Percentiles rank a stretch among this genome's conserved stretches.
phyloP scores from a whole-genome alignment of 1,140 invertebrate species.

The Psix sp. region DNA sequence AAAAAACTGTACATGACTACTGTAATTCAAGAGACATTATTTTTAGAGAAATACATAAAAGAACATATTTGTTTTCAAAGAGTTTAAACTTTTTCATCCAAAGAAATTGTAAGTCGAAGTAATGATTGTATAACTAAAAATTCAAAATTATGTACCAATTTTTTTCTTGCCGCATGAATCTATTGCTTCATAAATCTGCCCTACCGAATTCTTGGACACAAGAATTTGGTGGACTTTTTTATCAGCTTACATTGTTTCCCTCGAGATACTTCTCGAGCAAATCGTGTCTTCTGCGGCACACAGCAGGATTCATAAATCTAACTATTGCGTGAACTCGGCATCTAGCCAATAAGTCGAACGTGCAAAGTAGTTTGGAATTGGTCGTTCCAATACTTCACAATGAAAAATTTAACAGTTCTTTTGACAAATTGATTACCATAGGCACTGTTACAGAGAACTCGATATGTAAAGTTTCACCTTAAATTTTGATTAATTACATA shows the following conservation, averaged over 20 bases:
- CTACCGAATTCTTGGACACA: conserved; percentile 36
- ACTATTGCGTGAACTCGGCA: conserved; percentile 63
- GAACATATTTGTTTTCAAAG: too few relatives aligned
- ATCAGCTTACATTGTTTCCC: conserved; percentile 46
- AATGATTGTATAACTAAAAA: too few relatives aligned
- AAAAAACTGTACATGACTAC: too few relatives aligned
- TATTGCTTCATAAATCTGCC: conserved; percentile 48
- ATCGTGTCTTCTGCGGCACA: conserved; percentile 36
- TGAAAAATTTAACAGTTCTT: conserved; percentile 46
- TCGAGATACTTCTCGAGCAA: conserved; percentile 56
- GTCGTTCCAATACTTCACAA: conserved; percentile 27
- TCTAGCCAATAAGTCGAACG: conserved; percentile 63
- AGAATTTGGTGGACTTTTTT: conserved; percentile 54
- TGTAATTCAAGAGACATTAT: too few relatives aligned
- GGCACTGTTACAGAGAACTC: conserved; percentile 28
- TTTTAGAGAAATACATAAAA: too few relatives aligned
- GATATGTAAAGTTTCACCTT: conserved; percentile 44
- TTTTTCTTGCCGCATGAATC: conserved; percentile 31
- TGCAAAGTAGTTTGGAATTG: conserved; percentile 61
- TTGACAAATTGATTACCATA: conserved; percentile 37
- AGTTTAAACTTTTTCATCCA: too few relatives aligned
- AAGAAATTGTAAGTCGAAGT: too few relatives aligned
- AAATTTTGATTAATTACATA: conserved; percentile 25
- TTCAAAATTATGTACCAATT: too few relatives aligned
- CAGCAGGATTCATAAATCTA: conserved; percentile 59